A percentile compares a stretch with the other conserved stretches of the same genome.
Conservation (phyloP, 2,113 vertebrate species). For the Grammomys surdaster region DNA sequence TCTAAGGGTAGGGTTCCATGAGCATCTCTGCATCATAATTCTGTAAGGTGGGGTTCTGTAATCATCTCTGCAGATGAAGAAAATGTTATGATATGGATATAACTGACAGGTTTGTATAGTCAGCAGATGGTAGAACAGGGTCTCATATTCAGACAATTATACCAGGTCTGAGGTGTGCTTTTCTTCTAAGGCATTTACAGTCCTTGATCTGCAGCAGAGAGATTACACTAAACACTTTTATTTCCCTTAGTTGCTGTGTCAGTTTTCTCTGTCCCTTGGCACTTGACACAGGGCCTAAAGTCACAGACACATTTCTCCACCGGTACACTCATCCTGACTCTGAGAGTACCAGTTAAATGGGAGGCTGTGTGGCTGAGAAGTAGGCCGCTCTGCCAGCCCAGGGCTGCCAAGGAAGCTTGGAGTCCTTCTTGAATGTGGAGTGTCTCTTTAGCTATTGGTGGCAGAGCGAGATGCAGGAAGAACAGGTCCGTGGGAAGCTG, state of each 20-base stretch:
- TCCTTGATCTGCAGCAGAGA: not conserved
- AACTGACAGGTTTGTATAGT: not conserved
- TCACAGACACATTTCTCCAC: not conserved
- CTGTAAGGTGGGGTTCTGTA: not conserved
- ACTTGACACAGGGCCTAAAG: not conserved
- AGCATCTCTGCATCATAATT: not conserved
- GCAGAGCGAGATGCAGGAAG: not conserved
- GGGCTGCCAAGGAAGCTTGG: not conserved
- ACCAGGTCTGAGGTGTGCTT: not conserved
- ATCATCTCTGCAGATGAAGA: not conserved
- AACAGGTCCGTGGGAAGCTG: not conserved
- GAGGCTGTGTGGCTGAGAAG: not conserved
- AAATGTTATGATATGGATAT: not conserved
- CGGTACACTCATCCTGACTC: not conserved
- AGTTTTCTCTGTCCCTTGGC: not conserved
- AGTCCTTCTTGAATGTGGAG: not conserved
- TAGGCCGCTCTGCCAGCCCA: not conserved
- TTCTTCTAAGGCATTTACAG: not conserved
- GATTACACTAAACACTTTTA: not conserved
- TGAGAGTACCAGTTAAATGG: not conserved
- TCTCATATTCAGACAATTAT: not conserved
- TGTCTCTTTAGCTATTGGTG: not conserved
- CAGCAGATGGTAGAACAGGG: not conserved
- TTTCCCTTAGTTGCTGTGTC: not conserved
- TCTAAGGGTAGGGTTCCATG: not conserved